These are phyloP conservation scores for Oreochromis spilurus DNA, from an alignment of 2,113 vertebrate genomes.

Conservation along the genomic window DNA sequence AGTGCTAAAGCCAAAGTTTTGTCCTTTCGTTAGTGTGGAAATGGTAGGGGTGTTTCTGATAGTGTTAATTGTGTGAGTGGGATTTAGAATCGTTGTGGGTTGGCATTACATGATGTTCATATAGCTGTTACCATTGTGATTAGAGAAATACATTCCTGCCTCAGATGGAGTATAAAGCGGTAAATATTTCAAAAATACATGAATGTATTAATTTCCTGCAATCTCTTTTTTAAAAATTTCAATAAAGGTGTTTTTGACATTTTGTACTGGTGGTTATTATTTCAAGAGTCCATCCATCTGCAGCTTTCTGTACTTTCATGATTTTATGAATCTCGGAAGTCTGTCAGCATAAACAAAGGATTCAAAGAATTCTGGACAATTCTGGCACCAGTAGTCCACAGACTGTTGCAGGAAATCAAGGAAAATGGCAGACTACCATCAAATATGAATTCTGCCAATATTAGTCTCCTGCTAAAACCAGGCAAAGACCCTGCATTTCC, in stretches of 20 bases:
- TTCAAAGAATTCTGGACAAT: no score
- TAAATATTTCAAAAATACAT: conserved; percentile 21
- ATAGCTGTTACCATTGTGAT: neutral
- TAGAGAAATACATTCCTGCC: neutral
- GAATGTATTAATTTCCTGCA: conserved; percentile 40
- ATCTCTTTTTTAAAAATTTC: neutral
- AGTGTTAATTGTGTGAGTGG: neutral
- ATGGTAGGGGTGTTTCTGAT: neutral
- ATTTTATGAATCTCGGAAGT: neutral
- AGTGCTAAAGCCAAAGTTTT: conserved; percentile 46
- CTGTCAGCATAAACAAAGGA: neutral
- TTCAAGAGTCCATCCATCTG: neutral
- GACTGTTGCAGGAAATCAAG: no score
- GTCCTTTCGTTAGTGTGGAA: neutral
- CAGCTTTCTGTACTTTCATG: neutral
- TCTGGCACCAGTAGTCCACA: no score
- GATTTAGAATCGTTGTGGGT: neutral
- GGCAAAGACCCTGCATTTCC: no score
- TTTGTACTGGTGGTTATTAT: neutral
- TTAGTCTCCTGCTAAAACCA: no score
- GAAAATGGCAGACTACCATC: no score
- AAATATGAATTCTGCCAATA: no score
- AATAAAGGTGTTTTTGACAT: conserved; percentile 68
- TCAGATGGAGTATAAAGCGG: conserved; percentile 23
- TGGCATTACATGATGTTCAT: neutral